Conservation (phyloP, 2,113 vertebrate species). For the Solenodon paradoxus region DNA sequence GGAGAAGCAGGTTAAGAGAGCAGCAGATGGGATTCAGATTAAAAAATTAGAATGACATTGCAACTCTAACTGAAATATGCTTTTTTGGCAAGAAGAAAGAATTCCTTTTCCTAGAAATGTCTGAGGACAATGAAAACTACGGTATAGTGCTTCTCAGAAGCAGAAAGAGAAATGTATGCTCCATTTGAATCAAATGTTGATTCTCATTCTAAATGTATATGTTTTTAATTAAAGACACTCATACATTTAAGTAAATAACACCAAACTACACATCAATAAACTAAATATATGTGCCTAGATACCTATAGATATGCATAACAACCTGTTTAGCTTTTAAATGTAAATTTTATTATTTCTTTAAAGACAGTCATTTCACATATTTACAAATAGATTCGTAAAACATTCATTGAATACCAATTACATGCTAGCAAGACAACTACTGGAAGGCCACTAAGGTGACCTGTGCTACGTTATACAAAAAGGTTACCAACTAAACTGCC, state of each 20-base stretch:
- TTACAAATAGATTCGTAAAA: conserved; percentile 14
- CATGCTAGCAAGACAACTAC: background rate
- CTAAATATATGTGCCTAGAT: background rate
- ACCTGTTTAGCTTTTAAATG: background rate
- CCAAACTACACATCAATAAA: background rate
- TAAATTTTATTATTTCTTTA: background rate
- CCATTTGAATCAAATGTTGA: background rate
- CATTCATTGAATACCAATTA: background rate
- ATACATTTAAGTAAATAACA: background rate
- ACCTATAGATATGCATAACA: background rate
- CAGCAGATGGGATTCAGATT: conserved; percentile 58
- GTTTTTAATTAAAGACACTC: background rate
- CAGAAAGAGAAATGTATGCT: background rate
- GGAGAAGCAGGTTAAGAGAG: conserved; percentile 48
- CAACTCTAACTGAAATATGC: conserved; percentile 56
- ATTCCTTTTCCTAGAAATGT: conserved; percentile 42
- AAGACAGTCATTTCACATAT: background rate
- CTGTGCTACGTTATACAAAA: background rate
- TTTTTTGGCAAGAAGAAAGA: conserved; percentile 43
- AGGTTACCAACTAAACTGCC: background rate
- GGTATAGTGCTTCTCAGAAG: background rate
- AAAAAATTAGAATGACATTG: conserved; percentile 62
- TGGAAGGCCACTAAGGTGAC: background rate
- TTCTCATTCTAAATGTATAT: background rate
- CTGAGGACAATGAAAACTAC: background rate